A percentile compares a stretch with the other conserved stretches of the same genome.
Conservation (phyloP, 1,140 invertebrate species). For the Oncopodura yosiiana region DNA sequence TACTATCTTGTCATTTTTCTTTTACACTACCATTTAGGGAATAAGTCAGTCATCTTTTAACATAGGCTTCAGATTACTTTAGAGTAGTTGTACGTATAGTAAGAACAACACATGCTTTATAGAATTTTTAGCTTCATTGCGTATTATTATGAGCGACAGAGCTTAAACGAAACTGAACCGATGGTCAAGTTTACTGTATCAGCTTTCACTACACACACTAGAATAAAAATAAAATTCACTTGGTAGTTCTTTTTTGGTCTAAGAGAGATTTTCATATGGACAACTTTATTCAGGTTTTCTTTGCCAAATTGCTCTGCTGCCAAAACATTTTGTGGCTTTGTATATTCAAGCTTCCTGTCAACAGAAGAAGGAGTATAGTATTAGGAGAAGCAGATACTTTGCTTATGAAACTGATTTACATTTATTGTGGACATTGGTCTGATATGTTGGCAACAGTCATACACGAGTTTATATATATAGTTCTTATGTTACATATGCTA, state of each 20-base stretch:
- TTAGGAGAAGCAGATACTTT: background rate
- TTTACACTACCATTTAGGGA: no score
- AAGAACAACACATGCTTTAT: no score
- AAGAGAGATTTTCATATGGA: background rate
- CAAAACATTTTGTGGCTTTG: slow-evolving; percentile 1
- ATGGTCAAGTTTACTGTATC: background rate
- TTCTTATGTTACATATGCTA: background rate
- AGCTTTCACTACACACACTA: background rate
- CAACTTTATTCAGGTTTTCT: slow-evolving; percentile 5
- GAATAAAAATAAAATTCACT: background rate
- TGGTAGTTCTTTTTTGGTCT: slow-evolving; percentile 1
- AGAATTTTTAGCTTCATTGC: no score
- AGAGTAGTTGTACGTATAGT: no score
- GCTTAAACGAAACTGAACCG: background rate
- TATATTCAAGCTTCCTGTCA: background rate
- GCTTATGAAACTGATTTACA: background rate
- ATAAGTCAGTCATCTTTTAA: no score
- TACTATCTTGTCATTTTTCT: no score
- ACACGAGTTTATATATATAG: background rate
- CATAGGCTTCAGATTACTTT: no score
- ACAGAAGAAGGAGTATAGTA: background rate
- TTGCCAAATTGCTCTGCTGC: slow-evolving; percentile 10
- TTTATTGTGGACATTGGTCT: no score
- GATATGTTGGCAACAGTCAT: slow-evolving; percentile 8
- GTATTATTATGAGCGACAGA: background rate